Conservation (phyloP, 2,888 invertebrate species). For the Morinoia aosen region DNA sequence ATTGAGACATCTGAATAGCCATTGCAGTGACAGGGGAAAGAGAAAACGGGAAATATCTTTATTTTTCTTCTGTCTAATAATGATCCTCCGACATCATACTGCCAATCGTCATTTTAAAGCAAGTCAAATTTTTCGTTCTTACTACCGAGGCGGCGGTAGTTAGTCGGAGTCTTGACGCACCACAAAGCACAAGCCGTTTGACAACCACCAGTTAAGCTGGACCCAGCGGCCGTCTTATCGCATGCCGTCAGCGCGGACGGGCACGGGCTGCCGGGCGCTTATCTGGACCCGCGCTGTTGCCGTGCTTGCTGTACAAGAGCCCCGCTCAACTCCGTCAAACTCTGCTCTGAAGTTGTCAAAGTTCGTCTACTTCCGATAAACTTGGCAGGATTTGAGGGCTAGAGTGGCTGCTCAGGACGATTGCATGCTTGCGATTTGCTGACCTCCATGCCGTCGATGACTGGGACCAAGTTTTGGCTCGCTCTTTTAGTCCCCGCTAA, state of each 20-base stretch:
- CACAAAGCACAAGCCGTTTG: not conserved
- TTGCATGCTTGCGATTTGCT: constrained; percentile 14
- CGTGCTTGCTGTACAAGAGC: not conserved
- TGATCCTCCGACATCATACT: not conserved
- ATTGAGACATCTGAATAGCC: not conserved
- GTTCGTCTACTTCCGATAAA: constrained; percentile 24
- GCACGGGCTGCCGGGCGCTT: not conserved
- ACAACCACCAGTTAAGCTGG: not conserved
- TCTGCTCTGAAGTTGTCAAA: constrained; percentile 20
- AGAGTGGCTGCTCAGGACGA: not conserved
- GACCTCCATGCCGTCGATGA: not conserved
- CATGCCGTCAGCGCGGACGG: not conserved
- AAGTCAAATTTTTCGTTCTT: not conserved
- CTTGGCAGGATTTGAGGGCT: constrained; percentile 3
- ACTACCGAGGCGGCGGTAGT: not conserved
- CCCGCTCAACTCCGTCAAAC: constrained; percentile 5
- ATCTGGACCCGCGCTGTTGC: not conserved
- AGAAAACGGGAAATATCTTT: not conserved
- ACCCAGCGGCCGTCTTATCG: not conserved
- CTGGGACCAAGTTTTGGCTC: not conserved
- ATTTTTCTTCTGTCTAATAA: not conserved
- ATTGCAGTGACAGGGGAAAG: too few relatives aligned
- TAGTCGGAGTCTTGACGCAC: not conserved
- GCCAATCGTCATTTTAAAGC: not conserved
- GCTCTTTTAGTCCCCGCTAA: not conserved